A percentile compares a stretch with the other conserved stretches of the same genome.
Evolutionary conservation across 2,113 vertebrate genomes (phyloP).

Genomic region (Ctenomys sociabilis): DNA sequence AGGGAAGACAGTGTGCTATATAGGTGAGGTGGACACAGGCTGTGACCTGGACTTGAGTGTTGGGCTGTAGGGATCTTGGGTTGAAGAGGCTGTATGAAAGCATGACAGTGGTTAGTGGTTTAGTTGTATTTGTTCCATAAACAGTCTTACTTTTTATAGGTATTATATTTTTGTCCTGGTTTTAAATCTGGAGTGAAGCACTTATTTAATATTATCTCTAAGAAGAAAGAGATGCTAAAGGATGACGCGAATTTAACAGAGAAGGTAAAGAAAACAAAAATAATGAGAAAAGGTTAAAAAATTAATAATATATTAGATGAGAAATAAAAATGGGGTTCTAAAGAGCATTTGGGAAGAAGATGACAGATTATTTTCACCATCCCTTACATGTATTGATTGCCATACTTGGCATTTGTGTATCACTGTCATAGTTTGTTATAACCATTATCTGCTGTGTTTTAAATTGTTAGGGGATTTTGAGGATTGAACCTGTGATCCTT

Average conservation of each 20-base stretch:
- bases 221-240: conserved; percentile 89
- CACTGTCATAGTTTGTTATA: background rate
- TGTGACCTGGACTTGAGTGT: background rate
- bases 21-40: background rate
- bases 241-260: conserved; percentile 88
- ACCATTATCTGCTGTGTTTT: background rate
- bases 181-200: conserved; percentile 95
- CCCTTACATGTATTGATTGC: background rate
- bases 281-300: conserved; percentile 7
- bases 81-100: background rate
- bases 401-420: background rate
- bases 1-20: background rate
- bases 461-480: background rate
- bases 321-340: background rate
- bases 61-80: conserved; percentile 18
- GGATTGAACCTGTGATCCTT: background rate
- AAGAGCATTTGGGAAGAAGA: background rate
- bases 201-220: conserved; percentile 90
- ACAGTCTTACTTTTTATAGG: conserved; percentile 85
- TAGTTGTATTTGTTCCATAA: conserved; percentile 38
- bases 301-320: background rate
- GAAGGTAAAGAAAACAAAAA: conserved; percentile 86
- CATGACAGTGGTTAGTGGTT: background rate
- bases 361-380: conserved; percentile 12
- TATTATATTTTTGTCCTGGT: conserved; percentile 96